These are phyloP conservation scores for Dione vanillae DNA, from an alignment of 2,888 invertebrate species.

Conservation along the genomic window DNA sequence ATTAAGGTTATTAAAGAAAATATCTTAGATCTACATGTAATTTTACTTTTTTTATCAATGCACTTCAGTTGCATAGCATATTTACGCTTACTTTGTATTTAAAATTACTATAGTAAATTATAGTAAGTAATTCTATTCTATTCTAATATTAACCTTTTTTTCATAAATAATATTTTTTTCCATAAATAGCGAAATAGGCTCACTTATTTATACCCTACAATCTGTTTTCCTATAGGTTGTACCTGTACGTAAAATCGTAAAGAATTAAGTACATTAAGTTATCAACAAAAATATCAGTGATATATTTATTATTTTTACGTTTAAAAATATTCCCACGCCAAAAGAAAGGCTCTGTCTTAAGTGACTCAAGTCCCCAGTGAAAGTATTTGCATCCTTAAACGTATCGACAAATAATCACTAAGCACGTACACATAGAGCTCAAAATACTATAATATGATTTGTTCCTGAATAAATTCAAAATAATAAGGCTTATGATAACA, in stretches of 20 bases:
- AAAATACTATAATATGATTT: conserved; percentile 19
- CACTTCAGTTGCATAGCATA: neutral
- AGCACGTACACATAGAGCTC: neutral
- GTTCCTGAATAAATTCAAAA: neutral
- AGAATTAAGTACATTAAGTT: too few species aligned
- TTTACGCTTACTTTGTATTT: neutral
- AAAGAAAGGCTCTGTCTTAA: conserved; percentile 37
- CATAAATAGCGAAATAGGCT: too few species aligned
- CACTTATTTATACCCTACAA: too few species aligned
- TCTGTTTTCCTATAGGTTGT: too few species aligned
- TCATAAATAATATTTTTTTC: too few species aligned
- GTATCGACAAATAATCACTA: conserved; percentile 20
- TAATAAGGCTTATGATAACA: neutral
- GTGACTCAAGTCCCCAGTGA: conserved; percentile 34
- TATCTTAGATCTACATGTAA: neutral
- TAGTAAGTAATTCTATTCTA: neutral
- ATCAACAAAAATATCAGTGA: neutral
- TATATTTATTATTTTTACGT: conserved; percentile 2
- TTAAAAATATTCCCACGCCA: conserved; percentile 16
- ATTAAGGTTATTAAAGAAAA: neutral
- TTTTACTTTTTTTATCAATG: neutral
- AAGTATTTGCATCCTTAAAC: conserved; percentile 41
- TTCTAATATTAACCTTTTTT: too few species aligned
- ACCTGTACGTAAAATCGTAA: too few species aligned
- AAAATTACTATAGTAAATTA: neutral